Percentiles rank a stretch among this genome's conserved stretches.
phyloP scores from a whole-genome alignment of 2,113 vertebrate species.

The Thalassoma bifasciatum region DNA sequence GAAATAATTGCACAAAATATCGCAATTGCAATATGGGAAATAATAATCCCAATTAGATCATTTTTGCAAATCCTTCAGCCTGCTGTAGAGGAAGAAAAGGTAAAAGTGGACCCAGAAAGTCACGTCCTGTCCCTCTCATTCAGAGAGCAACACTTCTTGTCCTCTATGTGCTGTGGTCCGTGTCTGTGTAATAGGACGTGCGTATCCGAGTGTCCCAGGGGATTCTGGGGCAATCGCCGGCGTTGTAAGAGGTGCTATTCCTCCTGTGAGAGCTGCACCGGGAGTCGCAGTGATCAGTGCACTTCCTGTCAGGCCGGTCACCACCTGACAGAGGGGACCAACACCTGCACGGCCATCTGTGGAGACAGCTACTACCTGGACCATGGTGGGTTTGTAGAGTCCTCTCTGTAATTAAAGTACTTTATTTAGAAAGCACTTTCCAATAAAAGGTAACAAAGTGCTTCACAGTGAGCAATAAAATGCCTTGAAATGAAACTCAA shows the following conservation, averaged over 20 bases:
- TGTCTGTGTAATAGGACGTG: constrained; percentile 84
- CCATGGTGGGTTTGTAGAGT: constrained; percentile 84
- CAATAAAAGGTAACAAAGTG: too few species aligned
- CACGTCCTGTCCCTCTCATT: not conserved
- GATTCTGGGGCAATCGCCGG: constrained; percentile 92
- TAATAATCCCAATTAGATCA: too few species aligned
- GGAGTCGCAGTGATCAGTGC: constrained; percentile 92
- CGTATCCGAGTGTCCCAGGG: constrained; percentile 88
- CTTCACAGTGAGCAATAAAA: too few species aligned
- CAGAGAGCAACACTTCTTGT: not conserved
- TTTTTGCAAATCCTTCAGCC: too few species aligned
- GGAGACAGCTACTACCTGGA: constrained; percentile 89
- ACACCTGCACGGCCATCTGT: constrained; percentile 88
- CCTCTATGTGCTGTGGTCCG: constrained; percentile 22
- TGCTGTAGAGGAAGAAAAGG: not conserved
- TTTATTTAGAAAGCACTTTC: too few species aligned
- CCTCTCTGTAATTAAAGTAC: too few species aligned
- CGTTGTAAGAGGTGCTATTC: constrained; percentile 93
- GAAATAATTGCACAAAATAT: too few species aligned
- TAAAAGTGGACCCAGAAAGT: not conserved
- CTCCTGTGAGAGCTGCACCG: constrained; percentile 91
- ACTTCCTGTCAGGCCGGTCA: constrained; percentile 89
- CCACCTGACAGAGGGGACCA: constrained; percentile 89
- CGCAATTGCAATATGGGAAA: too few species aligned
- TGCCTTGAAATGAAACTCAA: too few species aligned